These are phyloP conservation scores for Brotogeris chrysoptera DNA, from an alignment of 2,797 vertebrate species.

Conservation along the genomic window DNA sequence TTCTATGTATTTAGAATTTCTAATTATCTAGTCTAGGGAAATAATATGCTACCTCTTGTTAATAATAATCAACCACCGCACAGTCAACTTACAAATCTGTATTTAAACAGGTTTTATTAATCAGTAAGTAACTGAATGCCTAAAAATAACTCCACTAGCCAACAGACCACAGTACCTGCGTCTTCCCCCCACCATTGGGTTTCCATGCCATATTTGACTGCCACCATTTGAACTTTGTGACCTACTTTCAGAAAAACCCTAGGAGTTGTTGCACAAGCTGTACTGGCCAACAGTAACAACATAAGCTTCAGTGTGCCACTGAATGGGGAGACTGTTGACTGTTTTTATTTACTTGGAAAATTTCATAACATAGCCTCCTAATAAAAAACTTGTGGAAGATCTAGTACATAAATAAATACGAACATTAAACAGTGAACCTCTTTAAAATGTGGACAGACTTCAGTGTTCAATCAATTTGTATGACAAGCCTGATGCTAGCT, in stretches of 20 bases:
- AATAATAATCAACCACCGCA: background rate
- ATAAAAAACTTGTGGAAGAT: slow-evolving; percentile 42
- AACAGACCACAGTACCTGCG: background rate
- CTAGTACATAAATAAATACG: slow-evolving; percentile 33
- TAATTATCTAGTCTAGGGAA: background rate
- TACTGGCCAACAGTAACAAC: slow-evolving; percentile 44
- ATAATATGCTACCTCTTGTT: background rate
- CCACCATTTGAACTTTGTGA: slow-evolving; percentile 56
- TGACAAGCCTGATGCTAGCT: background rate
- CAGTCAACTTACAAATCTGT: background rate
- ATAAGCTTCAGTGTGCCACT: slow-evolving; percentile 63
- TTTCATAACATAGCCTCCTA: slow-evolving; percentile 44
- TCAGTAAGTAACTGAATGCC: background rate
- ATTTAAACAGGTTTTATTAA: background rate
- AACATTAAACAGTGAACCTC: slow-evolving; percentile 42
- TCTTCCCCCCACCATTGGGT: background rate
- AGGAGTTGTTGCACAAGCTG: slow-evolving; percentile 59
- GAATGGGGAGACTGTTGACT: slow-evolving; percentile 71
- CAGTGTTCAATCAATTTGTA: background rate
- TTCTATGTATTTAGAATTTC: background rate
- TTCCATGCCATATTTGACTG: slow-evolving; percentile 36
- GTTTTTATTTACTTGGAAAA: slow-evolving; percentile 65
- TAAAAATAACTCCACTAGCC: slow-evolving; percentile 1
- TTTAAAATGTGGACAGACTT: slow-evolving; percentile 26
- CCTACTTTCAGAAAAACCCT: slow-evolving; percentile 71